Evolutionary conservation across 2,113 vertebrate species (phyloP), one percentile per base, ranked within the genome.

Genomic region (Gnathonemus longibarbis): DNA sequence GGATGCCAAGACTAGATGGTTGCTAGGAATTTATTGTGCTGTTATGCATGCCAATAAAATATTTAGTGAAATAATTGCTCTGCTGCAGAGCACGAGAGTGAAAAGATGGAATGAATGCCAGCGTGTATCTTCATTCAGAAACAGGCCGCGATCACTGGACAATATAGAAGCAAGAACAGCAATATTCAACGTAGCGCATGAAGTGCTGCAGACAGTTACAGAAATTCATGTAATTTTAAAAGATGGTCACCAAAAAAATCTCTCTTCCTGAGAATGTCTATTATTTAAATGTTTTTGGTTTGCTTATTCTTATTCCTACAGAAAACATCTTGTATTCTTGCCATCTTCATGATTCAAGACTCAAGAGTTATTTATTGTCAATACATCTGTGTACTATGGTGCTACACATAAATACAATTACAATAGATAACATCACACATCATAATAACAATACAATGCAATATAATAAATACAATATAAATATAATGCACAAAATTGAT

Each of bases 1-100:
- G 85, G 85, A 39, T 52, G 50, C n/a, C 85, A 53, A 52, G 85
- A 87, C 49, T 56, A 87, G n/a, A 87, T 53, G 49, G 85, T 17
- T 27, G 46, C 48, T 87, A 31, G 17, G 45, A 86, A 52, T 86
- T 86, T 50, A 86, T 50, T 50, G 84, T 31, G 24, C 49, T 87
- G 35, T 35, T 53, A 48, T 87, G 49, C 48, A 87, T 35, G 27
- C 27, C 48, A 56, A 50, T 31, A 87, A 53, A 87, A 53, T 87
- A 87, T 21, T 50, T 27, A 53, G 85, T 35, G 49, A 53, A 52
- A 50, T n/a, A 50, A 50, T 35, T 50, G 48, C 46, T 50, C 84
- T n/a, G 84, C 49, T 31, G n/a, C 48, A 53, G 50, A 87, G 85
- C n/a, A 52, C 4, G n/a, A 53, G 46, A 86, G 84, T 11, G 11